Percentiles rank a stretch among this genome's conserved stretches.
Evolutionary conservation across 2,113 vertebrate genomes (phyloP).

Genomic region (Gallinago media): DNA sequence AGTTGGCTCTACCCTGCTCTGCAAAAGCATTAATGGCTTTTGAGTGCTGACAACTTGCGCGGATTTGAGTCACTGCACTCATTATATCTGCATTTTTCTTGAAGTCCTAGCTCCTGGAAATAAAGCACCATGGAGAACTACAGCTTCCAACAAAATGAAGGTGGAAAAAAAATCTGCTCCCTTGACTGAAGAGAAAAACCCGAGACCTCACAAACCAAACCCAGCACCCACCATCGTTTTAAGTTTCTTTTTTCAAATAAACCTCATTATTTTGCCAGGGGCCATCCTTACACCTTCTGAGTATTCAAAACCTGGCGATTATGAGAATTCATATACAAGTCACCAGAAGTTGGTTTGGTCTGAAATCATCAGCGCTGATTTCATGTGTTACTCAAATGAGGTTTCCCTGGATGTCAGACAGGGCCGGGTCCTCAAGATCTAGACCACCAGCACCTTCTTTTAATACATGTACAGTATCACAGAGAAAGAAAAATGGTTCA

Average conservation of each 20-base stretch:
- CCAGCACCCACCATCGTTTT: rapidly evolving
- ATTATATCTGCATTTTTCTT: background rate
- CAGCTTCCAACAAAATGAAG: background rate
- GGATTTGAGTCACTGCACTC: background rate
- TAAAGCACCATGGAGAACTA: background rate
- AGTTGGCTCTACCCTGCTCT: background rate
- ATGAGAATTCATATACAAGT: background rate
- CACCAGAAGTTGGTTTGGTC: background rate
- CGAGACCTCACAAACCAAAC: background rate
- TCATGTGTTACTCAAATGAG: background rate
- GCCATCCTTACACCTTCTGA: background rate
- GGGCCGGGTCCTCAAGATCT: background rate
- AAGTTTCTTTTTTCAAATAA: background rate
- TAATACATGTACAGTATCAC: rapidly evolving
- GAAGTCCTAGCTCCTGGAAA: background rate
- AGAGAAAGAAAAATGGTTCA: background rate
- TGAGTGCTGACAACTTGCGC: background rate
- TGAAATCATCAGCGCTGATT: background rate
- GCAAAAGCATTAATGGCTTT: background rate
- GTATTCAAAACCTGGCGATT: background rate
- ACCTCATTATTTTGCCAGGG: background rate
- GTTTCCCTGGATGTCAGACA: background rate
- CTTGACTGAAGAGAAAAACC: background rate
- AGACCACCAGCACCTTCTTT: background rate
- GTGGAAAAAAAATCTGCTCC: background rate